Percentiles rank a stretch among this genome's conserved stretches.
phyloP scores from a whole-genome alignment of 2,113 vertebrate genomes.

The Equus quagga region DNA sequence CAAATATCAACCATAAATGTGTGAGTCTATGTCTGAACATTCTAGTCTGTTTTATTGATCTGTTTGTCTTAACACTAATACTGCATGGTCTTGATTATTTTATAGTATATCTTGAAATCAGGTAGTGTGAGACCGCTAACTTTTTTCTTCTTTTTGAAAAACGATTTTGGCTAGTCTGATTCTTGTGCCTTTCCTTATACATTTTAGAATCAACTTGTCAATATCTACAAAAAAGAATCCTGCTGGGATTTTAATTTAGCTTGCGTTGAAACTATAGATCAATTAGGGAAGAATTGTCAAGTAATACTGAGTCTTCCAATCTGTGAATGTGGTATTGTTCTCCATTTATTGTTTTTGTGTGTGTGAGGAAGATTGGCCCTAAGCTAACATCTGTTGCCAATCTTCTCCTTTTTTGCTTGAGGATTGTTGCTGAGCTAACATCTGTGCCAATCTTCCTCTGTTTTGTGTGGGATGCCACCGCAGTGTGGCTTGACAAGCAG shows the following conservation, averaged over 20 bases:
- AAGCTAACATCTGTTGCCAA: too few species aligned
- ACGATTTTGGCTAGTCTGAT: background rate
- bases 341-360: background rate
- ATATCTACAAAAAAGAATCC: background rate
- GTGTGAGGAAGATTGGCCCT: too few species aligned
- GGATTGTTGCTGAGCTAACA: too few species aligned
- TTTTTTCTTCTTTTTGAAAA: background rate
- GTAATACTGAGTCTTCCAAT: background rate
- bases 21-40: background rate
- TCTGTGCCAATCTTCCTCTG: too few species aligned
- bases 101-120: background rate
- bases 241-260: slow-evolving; percentile 8
- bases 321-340: background rate
- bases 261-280: background rate
- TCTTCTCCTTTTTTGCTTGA: too few species aligned
- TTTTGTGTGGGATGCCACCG: too few species aligned
- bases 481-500: too few species aligned
- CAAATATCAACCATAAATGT: background rate
- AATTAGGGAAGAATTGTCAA: background rate
- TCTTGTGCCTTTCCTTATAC: slow-evolving; percentile 11
- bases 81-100: slow-evolving; percentile 12
- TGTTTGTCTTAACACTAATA: background rate
- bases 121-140: background rate
- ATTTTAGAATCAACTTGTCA: slow-evolving; percentile 12
- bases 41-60: background rate